phyloP scores from a whole-genome alignment of 2,888 invertebrate genomes.

The Caenorhabditis uteleia region DNA sequence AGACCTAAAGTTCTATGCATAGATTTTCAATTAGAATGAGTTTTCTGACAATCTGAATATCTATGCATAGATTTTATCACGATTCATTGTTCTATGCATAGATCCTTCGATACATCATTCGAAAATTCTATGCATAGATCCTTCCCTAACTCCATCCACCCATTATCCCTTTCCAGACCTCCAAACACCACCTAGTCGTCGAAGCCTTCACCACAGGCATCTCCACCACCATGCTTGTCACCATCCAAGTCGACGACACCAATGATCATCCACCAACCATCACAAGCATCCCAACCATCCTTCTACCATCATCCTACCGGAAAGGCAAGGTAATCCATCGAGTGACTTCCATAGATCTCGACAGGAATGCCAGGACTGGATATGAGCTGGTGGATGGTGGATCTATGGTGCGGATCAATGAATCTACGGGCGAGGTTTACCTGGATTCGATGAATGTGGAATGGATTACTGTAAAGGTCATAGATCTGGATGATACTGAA shows the following conservation, averaged over 20 bases:
- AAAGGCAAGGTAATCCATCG: constrained; percentile 25
- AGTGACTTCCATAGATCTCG: constrained; percentile 18
- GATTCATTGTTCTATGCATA: no score
- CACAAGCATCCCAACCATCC: constrained; percentile 72
- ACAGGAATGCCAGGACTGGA: not conserved
- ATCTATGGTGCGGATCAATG: not conserved
- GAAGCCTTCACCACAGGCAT: constrained; percentile 37
- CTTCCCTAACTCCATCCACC: no score
- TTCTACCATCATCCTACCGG: constrained; percentile 12
- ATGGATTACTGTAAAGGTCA: constrained; percentile 27
- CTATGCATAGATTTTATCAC: no score
- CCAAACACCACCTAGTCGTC: constrained; percentile 24
- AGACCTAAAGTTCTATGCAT: no score
- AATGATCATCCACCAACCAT: constrained; percentile 94
- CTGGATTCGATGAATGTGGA: constrained; percentile 14
- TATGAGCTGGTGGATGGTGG: not conserved
- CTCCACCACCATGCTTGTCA: constrained; percentile 72
- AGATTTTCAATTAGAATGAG: no score
- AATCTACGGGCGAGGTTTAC: constrained; percentile 14
- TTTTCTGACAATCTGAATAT: no score
- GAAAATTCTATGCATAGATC: no score
- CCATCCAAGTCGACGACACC: constrained; percentile 76
- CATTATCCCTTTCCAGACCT: constrained; percentile 24
- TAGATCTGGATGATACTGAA: constrained; percentile 8
- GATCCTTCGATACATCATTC: no score